Evolutionary conservation across 2,797 vertebrate species (phyloP), one percentile per base, ranked within the genome.

Genomic region (Myotis planiceps): DNA sequence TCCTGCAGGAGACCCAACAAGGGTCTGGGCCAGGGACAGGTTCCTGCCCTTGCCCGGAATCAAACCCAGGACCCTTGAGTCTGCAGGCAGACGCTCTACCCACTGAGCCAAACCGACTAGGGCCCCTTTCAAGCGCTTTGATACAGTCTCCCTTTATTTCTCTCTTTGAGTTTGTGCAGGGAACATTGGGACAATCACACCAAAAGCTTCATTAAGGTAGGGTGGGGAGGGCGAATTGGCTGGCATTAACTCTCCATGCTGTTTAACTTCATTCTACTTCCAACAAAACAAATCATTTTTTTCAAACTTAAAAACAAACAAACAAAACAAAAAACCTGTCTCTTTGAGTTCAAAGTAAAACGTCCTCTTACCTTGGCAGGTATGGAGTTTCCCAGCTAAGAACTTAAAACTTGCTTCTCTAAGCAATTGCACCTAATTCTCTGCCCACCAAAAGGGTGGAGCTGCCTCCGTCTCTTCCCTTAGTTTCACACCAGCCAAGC

Each of bases 271-370:
- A 58, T 79, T 60, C 88, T 29, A 21, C 14, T 55, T 84, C 51
- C 68, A 83, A 71, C 42, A 63, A 95, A 88, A 94, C 16, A 75
- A 65, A 21, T 53, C 15, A 76, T 49, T 34, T 85, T 88, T 91
- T 82, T 84, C 58, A 94, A 90, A 82, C 9, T 9, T 23, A 69
- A 27, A 76, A 78, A 55, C 49, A 53, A 76, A 15, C 5, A 29
- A 45, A 42, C 3, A 25, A 78, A 23, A 76, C 29, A 25, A 53
- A 75, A 90, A 83, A 55, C 8, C 51, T 49, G 1, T 55, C 63
- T 49, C n/a, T 85, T 39, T 53, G 29, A 88, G 12, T 6, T 39
- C 49, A n/a, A 90, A 90, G 47, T 74, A 49, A 68, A 93, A 79
- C 27, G 15, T 49, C 53, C 47, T 83, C 32, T 18, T 32, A 12